phyloP scores from a whole-genome alignment of 2,113 vertebrate genomes.

The Monopterus albus region DNA sequence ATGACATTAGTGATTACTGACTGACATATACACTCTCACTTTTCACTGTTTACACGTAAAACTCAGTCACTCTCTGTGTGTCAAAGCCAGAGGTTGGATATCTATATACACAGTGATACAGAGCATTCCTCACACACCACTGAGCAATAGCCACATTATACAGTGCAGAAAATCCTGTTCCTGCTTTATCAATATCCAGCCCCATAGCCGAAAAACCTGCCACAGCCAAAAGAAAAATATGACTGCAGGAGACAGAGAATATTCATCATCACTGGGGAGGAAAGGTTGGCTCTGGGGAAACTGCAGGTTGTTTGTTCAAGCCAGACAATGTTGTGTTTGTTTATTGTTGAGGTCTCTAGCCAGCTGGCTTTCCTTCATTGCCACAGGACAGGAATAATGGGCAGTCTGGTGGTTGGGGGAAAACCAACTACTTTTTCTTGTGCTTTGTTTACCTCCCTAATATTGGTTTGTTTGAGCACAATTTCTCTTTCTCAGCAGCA shows the following conservation, averaged over 20 bases:
- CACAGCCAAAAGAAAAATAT: conserved; percentile 61
- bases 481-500: conserved; percentile 17
- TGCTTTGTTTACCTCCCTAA: conserved; percentile 5
- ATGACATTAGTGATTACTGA: conserved; percentile 23
- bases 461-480: conserved; percentile 31
- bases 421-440: conserved; percentile 17
- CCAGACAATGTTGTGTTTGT: conserved; percentile 73
- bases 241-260: conserved; percentile 51
- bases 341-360: conserved; percentile 68
- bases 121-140: conserved; percentile 57
- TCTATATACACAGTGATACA: conserved; percentile 55
- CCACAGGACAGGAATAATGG: conserved; percentile 64
- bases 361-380: conserved; percentile 69
- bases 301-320: conserved; percentile 65
- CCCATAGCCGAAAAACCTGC: conserved; percentile 49
- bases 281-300: conserved; percentile 56
- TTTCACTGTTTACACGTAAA: conserved; percentile 36
- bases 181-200: conserved; percentile 73
- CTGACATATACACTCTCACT: conserved; percentile 7
- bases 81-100: conserved; percentile 60
- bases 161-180: conserved; percentile 61
- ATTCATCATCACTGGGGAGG: conserved; percentile 67
- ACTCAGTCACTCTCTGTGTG: conserved; percentile 28
- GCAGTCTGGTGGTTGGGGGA: conserved; percentile 37
- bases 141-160: conserved; percentile 67